Evolutionary conservation across 2,797 vertebrate genomes (phyloP), one percentile per base, ranked within the genome.

Genomic region (Oreochromis grahami): DNA sequence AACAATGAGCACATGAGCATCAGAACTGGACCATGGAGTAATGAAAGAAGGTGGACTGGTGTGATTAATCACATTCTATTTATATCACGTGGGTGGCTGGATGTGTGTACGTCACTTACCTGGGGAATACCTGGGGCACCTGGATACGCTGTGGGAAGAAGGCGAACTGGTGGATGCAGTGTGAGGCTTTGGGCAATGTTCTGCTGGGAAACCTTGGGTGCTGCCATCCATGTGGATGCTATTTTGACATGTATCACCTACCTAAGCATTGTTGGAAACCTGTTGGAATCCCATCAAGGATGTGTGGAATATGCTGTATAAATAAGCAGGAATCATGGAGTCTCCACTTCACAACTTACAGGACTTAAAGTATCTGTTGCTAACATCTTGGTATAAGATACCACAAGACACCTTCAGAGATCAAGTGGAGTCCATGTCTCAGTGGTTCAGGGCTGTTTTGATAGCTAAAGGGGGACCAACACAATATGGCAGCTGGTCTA

Each of bases 91-190:
- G 19, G 58, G 12, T 38, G 34, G 19, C 58, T 8, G 3, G 19
- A 7, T 63, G 58, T 38, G 58, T 63, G 19, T 36, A n/a, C 6
- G 1, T 63, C 0, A 4, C 56, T 60, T 60, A 19, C 58, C 58
- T 63, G 7, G 32, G 58, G 32, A 60, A 34, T 32, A 63, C 58
- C 2, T 36, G 58, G 0, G 58, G 0, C 58, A 36, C 4, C 32
- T n/a, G 32, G 19, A 38, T 63, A 19, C 34, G 36, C 34, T 63
- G 1, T 63, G 58, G 34, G 58, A 63, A n/a, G 32, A 21, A 63
- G 34, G 58, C 3, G 0, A 0, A 36, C 32, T 63, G 0, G 58
- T n/a, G 10, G 58, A 63, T 2, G 34, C 58, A 0, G 19, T 63
- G 19, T n/a, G 32, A 38, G 10, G 58, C 34, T 63, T 63, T 63